Conservation (phyloP, 2,113 vertebrate species). For the Micromys minutus region DNA sequence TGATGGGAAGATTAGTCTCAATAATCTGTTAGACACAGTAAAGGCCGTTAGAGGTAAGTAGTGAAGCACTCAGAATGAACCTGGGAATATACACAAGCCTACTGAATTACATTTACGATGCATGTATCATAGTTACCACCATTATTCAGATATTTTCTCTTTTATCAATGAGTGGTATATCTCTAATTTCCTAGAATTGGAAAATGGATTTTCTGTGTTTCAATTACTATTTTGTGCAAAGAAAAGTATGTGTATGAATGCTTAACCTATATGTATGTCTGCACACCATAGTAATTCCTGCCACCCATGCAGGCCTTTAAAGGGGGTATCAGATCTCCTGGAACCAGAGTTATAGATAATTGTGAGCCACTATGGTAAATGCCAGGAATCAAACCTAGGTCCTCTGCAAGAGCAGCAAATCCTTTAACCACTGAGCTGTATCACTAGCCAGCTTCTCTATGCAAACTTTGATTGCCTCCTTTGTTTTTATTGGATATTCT, state of each 20-base stretch:
- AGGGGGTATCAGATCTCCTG: background rate
- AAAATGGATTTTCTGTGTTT: background rate
- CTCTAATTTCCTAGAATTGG: background rate
- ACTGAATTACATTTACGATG: background rate
- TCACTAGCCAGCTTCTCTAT: background rate
- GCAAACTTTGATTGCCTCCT: no score
- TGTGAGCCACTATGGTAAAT: background rate
- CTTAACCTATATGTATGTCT: background rate
- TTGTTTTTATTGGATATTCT: no score
- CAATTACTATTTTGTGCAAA: background rate
- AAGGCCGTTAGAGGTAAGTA: slow-evolving; percentile 13
- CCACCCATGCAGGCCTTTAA: background rate
- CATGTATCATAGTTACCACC: background rate
- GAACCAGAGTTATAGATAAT: background rate
- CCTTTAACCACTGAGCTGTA: no score
- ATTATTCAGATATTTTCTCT: background rate
- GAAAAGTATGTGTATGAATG: background rate
- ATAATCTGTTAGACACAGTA: background rate
- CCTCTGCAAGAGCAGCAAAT: background rate
- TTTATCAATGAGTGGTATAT: background rate
- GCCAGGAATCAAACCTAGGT: background rate
- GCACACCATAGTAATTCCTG: background rate
- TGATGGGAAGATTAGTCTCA: background rate
- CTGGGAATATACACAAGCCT: background rate
- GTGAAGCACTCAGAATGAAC: background rate